These are phyloP conservation scores for Hippoglossus stenolepis DNA, from an alignment of 2,113 vertebrate species.

Conservation along the genomic window DNA sequence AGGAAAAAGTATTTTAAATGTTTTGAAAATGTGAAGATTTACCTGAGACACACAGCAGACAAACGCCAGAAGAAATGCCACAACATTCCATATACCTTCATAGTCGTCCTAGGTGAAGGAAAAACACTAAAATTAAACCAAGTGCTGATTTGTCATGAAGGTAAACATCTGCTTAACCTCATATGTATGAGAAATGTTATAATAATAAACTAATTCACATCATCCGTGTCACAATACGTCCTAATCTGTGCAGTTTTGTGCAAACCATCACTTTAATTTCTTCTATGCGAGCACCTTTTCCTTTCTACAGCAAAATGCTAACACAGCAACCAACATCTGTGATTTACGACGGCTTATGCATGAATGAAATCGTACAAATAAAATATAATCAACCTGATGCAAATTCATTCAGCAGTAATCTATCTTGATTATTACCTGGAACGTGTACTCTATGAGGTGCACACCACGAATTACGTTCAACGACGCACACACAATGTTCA, in stretches of 20 bases:
- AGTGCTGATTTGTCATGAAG: background rate
- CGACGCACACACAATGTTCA: conserved; percentile 96
- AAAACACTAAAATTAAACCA: background rate
- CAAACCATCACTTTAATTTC: background rate
- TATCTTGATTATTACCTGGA: conserved; percentile 84
- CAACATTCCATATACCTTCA: conserved; percentile 89
- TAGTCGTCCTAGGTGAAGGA: conserved; percentile 86
- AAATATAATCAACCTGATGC: no score
- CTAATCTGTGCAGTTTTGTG: background rate
- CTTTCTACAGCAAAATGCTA: no score
- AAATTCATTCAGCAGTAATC: background rate
- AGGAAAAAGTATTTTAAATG: background rate
- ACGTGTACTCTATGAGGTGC: conserved; percentile 91
- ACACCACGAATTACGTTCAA: conserved; percentile 94
- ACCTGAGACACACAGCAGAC: conserved; percentile 91
- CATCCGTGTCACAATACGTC: no score
- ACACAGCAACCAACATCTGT: no score
- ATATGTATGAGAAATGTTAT: no score
- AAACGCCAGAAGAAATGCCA: conserved; percentile 92
- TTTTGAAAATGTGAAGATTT: conserved; percentile 16
- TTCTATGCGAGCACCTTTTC: no score
- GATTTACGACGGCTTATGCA: background rate
- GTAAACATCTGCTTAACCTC: background rate
- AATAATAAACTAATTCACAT: no score
- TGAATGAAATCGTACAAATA: background rate